These are phyloP conservation scores for Psix sp. DNA, from an alignment of 1,140 invertebrate genomes.

Conservation along the genomic window DNA sequence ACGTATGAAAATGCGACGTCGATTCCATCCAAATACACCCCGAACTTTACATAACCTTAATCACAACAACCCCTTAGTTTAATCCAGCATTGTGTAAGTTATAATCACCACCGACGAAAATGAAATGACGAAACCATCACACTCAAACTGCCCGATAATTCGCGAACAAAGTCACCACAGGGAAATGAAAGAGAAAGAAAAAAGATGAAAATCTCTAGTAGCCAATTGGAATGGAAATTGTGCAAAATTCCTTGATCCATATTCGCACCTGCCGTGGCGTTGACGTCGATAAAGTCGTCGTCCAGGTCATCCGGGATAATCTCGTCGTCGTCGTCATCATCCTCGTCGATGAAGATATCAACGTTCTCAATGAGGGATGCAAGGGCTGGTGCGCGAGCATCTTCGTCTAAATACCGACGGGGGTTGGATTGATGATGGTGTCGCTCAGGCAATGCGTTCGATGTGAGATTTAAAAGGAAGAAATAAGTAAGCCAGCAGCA, in stretches of 20 bases:
- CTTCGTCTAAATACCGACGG: conserved; percentile 51
- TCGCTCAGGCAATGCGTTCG: conserved; percentile 46
- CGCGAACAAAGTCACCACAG: no score
- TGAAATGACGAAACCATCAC: no score
- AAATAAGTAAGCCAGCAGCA: conserved; percentile 70
- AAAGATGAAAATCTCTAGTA: no score
- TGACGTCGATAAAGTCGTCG: conserved; percentile 68
- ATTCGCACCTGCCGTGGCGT: conserved; percentile 69
- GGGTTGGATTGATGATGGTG: conserved; percentile 17
- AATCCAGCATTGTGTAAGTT: no score
- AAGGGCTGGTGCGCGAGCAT: conserved; percentile 29
- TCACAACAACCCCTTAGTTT: no score
- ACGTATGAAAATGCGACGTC: no score
- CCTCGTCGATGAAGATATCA: conserved; percentile 62
- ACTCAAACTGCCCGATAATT: no score
- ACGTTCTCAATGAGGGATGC: conserved; percentile 43
- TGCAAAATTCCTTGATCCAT: background rate
- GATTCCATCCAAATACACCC: no score
- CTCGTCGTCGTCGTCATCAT: conserved; percentile 65
- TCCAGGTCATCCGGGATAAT: conserved; percentile 55
- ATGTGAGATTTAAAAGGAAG: conserved; percentile 64
- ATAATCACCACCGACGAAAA: no score
- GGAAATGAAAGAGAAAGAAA: no score
- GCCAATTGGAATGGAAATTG: background rate
- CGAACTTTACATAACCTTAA: no score